A percentile compares a stretch with the other conserved stretches of the same genome.
Evolutionary conservation across 2,113 vertebrate genomes (phyloP).

Genomic region (Corythaeola cristata): DNA sequence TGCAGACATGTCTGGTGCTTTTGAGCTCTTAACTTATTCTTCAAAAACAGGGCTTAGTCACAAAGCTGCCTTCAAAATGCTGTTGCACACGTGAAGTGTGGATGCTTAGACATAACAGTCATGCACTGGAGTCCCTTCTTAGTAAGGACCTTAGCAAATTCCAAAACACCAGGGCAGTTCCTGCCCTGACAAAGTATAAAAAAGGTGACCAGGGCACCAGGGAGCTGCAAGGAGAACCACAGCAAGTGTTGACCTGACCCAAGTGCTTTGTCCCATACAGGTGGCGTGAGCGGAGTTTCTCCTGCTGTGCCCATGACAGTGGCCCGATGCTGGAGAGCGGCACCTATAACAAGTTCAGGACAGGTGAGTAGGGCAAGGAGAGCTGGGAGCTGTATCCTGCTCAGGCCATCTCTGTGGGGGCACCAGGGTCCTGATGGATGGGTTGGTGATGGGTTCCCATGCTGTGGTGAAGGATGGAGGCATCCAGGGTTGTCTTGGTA

Average conservation of each 20-base stretch:
- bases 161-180: not conserved
- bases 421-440: fast-evolving
- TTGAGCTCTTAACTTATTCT: not conserved
- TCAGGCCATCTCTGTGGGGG: not conserved
- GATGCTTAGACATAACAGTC: not conserved
- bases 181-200: not conserved
- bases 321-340: conserved; percentile 70
- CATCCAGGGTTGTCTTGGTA: not conserved
- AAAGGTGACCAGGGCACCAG: not conserved
- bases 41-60: not conserved
- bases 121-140: not conserved
- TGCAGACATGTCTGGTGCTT: not conserved
- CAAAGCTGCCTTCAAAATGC: not conserved
- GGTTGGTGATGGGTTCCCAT: not conserved
- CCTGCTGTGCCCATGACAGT: conserved; percentile 72
- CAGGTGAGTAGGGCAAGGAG: conserved; percentile 67
- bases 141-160: not conserved
- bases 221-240: not conserved
- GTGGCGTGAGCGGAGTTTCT: conserved; percentile 82
- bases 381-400: not conserved
- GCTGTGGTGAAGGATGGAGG: not conserved
- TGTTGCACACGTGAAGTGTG: not conserved
- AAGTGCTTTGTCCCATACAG: conserved; percentile 49
- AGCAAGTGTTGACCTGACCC: not conserved
- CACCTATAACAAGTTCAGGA: conserved; percentile 85